Evolutionary conservation across 2,888 invertebrate genomes (phyloP), one percentile per base, ranked within the genome.

Genomic region (Pteria penguin): DNA sequence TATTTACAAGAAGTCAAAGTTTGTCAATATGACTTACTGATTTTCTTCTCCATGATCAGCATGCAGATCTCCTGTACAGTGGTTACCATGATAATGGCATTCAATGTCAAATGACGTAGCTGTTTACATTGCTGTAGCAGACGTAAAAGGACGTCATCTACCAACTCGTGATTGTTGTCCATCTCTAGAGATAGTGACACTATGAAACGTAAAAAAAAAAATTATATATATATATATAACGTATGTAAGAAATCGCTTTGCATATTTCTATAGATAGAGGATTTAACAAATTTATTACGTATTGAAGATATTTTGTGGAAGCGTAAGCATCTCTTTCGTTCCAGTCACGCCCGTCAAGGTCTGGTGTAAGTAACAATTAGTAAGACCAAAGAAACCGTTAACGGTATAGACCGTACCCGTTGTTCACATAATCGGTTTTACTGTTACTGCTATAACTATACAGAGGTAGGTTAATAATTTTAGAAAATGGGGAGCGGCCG

Each of bases 11-110:
- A n/a, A n/a, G n/a, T n/a, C n/a, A n/a, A n/a, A n/a, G n/a, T n/a
- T n/a, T n/a, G n/a, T n/a, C n/a, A n/a, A n/a, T n/a, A n/a, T n/a
- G 24, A 74, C 86, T 79, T 78, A 87, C 88, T 75, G 26, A 87
- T 85, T 69, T 85, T 87, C n/a, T 76, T 70, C 45, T 84, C 82
- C 52, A 73, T 60, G 58, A 80, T 82, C 45, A 87, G 72, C 54
- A 83, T 78, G 75, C 85, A 87, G 4, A 88, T 82, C 2, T 72
- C 67, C 63, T 84, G 82, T 2, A 87, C 79, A 3, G 87, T 84
- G 24, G 78, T 58, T 18, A 86, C 78, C 14, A 79, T 54, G 24
- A 88, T 36, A n/a, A 82, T 75, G 3, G 86, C 86, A 57, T 88
- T 87, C 4, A 88, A 60, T 31, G 79, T 83, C 18, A 88, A 78